Evolutionary conservation across 2,797 vertebrate species (phyloP).

Genomic region (Cygnus olor): DNA sequence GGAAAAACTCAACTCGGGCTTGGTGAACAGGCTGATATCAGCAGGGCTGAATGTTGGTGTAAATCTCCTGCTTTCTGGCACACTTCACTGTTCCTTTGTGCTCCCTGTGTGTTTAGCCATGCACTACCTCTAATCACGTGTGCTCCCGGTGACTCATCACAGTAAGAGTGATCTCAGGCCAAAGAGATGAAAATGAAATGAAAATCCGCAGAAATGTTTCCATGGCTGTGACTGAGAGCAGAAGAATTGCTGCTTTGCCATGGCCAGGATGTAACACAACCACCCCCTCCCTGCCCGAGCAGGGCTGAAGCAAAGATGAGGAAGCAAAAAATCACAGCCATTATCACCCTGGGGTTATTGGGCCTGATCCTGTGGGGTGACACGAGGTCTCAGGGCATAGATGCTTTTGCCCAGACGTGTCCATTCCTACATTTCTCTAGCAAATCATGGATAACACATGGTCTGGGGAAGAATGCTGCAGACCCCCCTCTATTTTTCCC

Average conservation of each 20-base stretch:
- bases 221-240: background rate
- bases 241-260: background rate
- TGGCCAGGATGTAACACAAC: background rate
- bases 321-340: slow-evolving; percentile 28
- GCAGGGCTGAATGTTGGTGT: background rate
- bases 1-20: background rate
- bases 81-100: background rate
- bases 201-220: background rate
- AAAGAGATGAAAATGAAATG: background rate
- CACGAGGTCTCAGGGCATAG: background rate
- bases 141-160: background rate
- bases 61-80: background rate
- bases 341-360: background rate
- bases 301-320: slow-evolving; percentile 1
- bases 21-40: background rate
- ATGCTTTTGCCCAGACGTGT: accelerated
- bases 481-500: background rate
- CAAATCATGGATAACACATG: background rate
- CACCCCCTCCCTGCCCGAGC: background rate
- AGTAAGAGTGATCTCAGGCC: background rate
- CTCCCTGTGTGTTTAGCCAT: background rate
- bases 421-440: background rate
- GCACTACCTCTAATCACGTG: background rate
- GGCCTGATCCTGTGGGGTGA: background rate
- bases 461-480: background rate